phyloP scores from a whole-genome alignment of 2,888 invertebrate species.

The Philereme transversata region DNA sequence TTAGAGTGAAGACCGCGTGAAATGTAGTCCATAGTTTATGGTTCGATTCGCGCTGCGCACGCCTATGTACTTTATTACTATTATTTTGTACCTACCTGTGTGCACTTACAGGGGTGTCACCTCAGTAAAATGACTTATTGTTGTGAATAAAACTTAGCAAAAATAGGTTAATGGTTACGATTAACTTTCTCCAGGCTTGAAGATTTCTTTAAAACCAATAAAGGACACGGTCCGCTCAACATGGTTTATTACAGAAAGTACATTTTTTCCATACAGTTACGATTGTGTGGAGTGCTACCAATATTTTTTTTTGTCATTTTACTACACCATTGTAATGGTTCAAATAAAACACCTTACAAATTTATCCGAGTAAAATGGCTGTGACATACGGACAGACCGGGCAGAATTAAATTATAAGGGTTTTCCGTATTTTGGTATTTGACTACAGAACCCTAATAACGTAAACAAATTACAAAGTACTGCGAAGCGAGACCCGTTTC shows the following conservation, averaged over 20 bases:
- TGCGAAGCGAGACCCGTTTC: too few relatives aligned
- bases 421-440: too few relatives aligned
- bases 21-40: slow-evolving; percentile 65
- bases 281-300: too few relatives aligned
- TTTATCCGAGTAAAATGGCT: too few relatives aligned
- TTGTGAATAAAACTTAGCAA: slow-evolving; percentile 12
- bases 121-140: slow-evolving; percentile 35
- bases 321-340: too few relatives aligned
- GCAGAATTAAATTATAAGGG: too few relatives aligned
- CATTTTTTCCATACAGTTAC: too few relatives aligned
- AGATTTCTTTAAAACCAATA: not conserved
- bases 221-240: not conserved
- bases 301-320: too few relatives aligned
- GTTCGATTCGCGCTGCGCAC: slow-evolving; percentile 50
- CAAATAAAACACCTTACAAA: too few relatives aligned
- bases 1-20: slow-evolving; percentile 50
- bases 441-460: too few relatives aligned
- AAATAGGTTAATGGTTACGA: slow-evolving; percentile 6
- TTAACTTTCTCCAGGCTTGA: slow-evolving; percentile 1
- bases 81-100: slow-evolving; percentile 14
- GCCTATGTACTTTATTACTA: slow-evolving; percentile 25
- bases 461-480: too few relatives aligned
- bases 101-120: slow-evolving; percentile 35
- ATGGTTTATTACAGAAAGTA: not conserved
- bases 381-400: too few relatives aligned